phyloP scores from a whole-genome alignment of 2,797 vertebrate species.

The Girardinus metallicus region DNA sequence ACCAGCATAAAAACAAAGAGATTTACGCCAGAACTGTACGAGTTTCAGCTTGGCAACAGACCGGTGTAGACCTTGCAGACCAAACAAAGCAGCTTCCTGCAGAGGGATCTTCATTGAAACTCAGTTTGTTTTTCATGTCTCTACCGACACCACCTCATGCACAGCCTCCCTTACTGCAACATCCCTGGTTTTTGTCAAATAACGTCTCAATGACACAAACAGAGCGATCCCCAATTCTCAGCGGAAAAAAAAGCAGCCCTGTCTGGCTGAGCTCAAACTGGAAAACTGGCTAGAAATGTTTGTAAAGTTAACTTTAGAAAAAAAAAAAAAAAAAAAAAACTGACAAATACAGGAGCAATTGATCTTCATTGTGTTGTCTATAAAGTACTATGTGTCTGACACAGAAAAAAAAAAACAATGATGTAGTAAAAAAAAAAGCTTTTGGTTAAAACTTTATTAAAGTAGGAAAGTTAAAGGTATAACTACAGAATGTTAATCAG shows the following conservation, averaged over 20 bases:
- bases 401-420: not conserved
- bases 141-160: not conserved
- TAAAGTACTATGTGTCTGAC: not conserved
- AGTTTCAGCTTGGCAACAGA: not conserved
- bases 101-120: not conserved
- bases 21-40: not conserved
- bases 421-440: not conserved
- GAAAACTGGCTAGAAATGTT: slow-evolving; percentile 15
- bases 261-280: slow-evolving; percentile 6
- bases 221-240: not conserved
- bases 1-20: not conserved
- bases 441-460: not conserved
- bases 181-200: slow-evolving; percentile 17
- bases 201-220: slow-evolving; percentile 22
- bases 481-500: not conserved
- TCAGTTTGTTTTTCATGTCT: not conserved
- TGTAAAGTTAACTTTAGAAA: not conserved
- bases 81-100: not conserved
- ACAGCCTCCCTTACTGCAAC: slow-evolving; percentile 10
- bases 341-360: not conserved
- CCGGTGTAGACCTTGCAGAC: too few relatives aligned
- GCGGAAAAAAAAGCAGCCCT: not conserved
- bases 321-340: not conserved
- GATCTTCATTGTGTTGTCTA: not conserved
- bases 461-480: not conserved